A percentile compares a stretch with the other conserved stretches of the same genome.
Evolutionary conservation across 2,797 vertebrate species (phyloP).

Genomic region (Chelidonichthys spinosus): DNA sequence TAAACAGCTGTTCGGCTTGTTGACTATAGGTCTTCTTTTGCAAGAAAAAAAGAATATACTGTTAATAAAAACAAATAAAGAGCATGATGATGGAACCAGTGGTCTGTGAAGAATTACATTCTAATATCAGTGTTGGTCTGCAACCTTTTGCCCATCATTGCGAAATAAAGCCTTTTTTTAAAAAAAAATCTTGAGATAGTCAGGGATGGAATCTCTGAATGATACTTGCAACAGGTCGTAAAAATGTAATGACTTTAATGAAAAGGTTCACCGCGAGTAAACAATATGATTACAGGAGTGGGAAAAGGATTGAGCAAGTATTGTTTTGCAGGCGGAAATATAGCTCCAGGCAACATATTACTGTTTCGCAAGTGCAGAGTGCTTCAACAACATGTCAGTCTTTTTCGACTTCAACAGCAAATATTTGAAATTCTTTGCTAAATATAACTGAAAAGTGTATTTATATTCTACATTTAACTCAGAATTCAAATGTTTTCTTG

Average conservation of each 20-base stretch:
- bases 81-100: not conserved
- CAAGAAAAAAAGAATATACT: too few species aligned
- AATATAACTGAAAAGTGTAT: not conserved
- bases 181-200: not conserved
- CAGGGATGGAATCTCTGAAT: not conserved
- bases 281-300: conserved; percentile 57
- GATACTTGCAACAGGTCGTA: conserved; percentile 20
- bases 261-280: conserved; percentile 37
- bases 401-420: not conserved
- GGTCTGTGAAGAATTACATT: not conserved
- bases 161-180: not conserved
- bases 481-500: not conserved
- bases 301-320: conserved; percentile 52
- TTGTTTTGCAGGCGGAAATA: conserved; percentile 43
- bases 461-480: not conserved
- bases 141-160: not conserved
- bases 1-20: not conserved
- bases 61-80: not conserved
- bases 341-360: conserved; percentile 20
- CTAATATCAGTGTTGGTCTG: not conserved
- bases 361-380: conserved; percentile 24
- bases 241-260: conserved; percentile 15
- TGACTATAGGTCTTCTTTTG: not conserved
- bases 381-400: not conserved
- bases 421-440: not conserved